These are phyloP conservation scores for Budorcas taxicolor DNA, from an alignment of 2,113 vertebrate species.

Conservation along the genomic window DNA sequence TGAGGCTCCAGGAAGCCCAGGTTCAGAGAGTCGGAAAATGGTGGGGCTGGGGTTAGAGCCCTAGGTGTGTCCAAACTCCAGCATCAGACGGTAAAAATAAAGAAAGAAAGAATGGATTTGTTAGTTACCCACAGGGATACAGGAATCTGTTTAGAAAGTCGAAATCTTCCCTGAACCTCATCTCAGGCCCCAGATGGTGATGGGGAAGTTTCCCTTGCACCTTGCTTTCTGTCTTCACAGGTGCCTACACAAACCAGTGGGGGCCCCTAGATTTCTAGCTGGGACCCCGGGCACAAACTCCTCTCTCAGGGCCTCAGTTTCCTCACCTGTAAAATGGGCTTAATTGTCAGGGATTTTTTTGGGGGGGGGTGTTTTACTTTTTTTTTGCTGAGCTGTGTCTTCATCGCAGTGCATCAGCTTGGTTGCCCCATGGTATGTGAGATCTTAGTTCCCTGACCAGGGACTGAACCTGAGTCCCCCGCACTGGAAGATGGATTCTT, in stretches of 20 bases:
- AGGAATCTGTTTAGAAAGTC: not conserved
- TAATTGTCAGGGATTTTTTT: not conserved
- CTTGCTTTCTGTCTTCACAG: too few species aligned
- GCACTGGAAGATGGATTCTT: not conserved
- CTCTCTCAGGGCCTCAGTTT: not conserved
- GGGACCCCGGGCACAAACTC: not conserved
- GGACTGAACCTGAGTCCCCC: not conserved
- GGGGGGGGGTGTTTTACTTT: not conserved
- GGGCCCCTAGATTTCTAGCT: not conserved
- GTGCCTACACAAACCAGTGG: not conserved
- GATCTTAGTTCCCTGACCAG: not conserved
- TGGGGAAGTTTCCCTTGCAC: not conserved
- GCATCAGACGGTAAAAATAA: not conserved
- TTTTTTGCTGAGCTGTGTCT: not conserved
- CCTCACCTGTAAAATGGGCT: not conserved
- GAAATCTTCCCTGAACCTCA: not conserved
- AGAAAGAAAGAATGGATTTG: not conserved
- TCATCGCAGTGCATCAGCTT: not conserved
- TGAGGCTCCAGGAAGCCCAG: not conserved
- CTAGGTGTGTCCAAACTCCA: not conserved
- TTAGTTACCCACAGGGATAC: not conserved
- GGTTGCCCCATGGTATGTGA: not conserved
- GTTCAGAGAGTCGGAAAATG: not conserved
- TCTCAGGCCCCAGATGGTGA: not conserved
- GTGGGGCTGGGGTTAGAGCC: not conserved